A percentile compares a stretch with the other conserved stretches of the same genome.
These are phyloP conservation scores for Ptychadena robeensis DNA, from an alignment of 2,797 vertebrate species.

Conservation along the genomic window DNA sequence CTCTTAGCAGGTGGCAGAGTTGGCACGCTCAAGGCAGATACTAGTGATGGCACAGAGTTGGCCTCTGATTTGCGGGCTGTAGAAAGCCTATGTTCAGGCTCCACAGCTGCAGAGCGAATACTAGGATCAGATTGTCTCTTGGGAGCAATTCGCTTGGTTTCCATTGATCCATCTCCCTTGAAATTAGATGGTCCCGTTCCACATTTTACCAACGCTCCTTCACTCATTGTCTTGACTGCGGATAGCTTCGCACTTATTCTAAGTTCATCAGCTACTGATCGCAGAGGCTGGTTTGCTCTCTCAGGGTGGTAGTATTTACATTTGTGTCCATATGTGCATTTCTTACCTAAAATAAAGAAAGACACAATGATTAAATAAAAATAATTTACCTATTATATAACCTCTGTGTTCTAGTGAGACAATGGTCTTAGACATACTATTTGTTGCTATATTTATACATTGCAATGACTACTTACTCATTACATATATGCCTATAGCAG, in stretches of 20 bases:
- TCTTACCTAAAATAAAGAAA: constrained; percentile 84
- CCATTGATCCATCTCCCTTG: constrained; percentile 86
- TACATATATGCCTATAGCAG: no score
- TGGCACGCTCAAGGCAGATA: constrained; percentile 95
- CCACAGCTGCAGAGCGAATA: constrained; percentile 91
- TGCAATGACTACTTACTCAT: no score
- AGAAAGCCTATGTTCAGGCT: constrained; percentile 89
- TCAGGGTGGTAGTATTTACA: constrained; percentile 99
- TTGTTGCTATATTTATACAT: no score
- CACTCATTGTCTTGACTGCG: constrained; percentile 97
- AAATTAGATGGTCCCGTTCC: constrained; percentile 76
- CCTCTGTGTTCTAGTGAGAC: no score
- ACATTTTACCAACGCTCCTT: constrained; percentile 91
- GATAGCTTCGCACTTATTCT: constrained; percentile 97
- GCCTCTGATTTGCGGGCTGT: constrained; percentile 89
- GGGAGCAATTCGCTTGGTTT: constrained; percentile 91
- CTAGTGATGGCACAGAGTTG: constrained; percentile 95
- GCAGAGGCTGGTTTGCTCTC: constrained; percentile 93
- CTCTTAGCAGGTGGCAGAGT: constrained; percentile 93
- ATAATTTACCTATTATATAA: no score
- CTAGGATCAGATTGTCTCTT: constrained; percentile 98
- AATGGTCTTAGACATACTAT: no score
- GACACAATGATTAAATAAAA: background rate
- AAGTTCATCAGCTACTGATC: constrained; percentile 96
- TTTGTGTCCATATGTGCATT: constrained; percentile 99